Evolutionary conservation across 2,888 invertebrate genomes (phyloP).

Genomic region (Trachelus tabidus): DNA sequence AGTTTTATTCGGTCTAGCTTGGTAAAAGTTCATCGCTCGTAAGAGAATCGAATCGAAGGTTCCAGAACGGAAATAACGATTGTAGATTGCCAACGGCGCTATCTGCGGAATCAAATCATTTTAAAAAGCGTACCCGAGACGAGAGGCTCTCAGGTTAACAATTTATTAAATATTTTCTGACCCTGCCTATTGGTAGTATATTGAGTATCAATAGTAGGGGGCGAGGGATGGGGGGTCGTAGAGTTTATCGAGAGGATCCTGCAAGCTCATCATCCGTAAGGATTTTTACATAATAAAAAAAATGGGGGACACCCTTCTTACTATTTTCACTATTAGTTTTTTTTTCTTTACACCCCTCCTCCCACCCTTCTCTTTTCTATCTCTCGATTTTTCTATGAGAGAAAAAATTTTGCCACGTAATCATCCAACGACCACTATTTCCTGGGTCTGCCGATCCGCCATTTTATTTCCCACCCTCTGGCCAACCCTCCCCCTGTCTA

Average conservation of each 20-base stretch:
- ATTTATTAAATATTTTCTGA: conserved; percentile 34
- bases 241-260: conserved; percentile 8
- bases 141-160: conserved; percentile 46
- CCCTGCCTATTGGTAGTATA: conserved; percentile 28
- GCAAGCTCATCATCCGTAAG: neutral
- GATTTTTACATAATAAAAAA: conserved; percentile 10
- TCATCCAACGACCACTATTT: conserved; percentile 11
- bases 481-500: conserved; percentile 46
- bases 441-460: conserved; percentile 41
- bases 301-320: conserved; percentile 15
- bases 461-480: conserved; percentile 54
- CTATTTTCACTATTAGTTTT: neutral
- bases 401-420: conserved; percentile 21
- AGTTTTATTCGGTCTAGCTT: neutral
- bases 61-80: conserved; percentile 53
- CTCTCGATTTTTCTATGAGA: neutral
- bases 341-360: neutral
- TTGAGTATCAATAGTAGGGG: neutral
- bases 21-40: conserved; percentile 15
- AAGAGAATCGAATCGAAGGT: conserved; percentile 33
- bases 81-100: conserved; percentile 45
- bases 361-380: conserved; percentile 5
- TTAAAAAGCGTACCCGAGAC: conserved; percentile 41
- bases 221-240: neutral
- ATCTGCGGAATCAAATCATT: conserved; percentile 57